Conservation (phyloP, 2,888 invertebrate genomes). For the Epinotia brunnichana region DNA sequence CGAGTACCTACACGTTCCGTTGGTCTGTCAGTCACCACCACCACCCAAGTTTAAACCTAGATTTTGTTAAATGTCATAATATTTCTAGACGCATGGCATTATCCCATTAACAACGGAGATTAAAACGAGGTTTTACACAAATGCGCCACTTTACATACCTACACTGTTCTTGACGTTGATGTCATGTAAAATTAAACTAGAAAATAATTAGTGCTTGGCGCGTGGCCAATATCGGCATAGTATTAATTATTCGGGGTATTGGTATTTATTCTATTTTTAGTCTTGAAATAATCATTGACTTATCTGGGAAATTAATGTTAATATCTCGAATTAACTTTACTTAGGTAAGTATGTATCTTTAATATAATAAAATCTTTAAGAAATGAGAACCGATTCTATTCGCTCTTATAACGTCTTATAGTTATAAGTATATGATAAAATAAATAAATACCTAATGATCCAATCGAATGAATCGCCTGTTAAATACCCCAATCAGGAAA, state of each 20-base stretch:
- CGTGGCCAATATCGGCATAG: constrained; percentile 21
- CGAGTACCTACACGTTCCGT: not conserved
- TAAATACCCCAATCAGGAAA: too few species aligned
- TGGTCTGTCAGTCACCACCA: constrained; percentile 14
- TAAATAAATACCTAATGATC: not conserved
- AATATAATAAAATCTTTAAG: too few species aligned
- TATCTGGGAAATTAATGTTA: not conserved
- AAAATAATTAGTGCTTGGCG: constrained; percentile 44
- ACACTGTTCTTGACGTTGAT: constrained; percentile 32
- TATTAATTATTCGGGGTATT: constrained; percentile 26
- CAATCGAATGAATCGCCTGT: too few species aligned
- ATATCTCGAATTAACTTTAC: too few species aligned
- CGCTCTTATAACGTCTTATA: too few species aligned
- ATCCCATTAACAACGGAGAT: constrained; percentile 10
- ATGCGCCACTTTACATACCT: constrained; percentile 19
- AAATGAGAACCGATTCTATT: too few species aligned
- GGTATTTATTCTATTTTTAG: constrained; percentile 29
- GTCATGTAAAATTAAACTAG: constrained; percentile 31
- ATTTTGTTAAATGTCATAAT: constrained; percentile 13
- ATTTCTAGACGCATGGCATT: constrained; percentile 20
- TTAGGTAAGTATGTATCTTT: too few species aligned
- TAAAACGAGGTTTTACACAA: constrained; percentile 26
- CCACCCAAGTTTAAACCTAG: not conserved
- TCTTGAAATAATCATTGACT: not conserved
- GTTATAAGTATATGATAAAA: not conserved